Evolutionary conservation across 2,888 invertebrate species (phyloP).

Genomic region (Crocallis elinguaria): DNA sequence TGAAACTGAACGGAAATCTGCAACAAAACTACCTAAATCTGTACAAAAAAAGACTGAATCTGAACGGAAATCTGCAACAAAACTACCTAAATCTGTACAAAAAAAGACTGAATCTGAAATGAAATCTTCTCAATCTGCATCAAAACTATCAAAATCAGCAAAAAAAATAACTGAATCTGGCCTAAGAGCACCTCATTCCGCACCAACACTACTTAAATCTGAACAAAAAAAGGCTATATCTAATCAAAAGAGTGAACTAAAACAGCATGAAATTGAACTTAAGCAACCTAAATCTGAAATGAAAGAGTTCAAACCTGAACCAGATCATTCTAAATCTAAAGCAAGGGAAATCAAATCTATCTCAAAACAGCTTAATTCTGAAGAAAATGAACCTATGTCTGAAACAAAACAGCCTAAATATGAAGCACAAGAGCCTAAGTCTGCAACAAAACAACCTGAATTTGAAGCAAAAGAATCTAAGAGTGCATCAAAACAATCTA

Average conservation of each 20-base stretch:
- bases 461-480: neutral
- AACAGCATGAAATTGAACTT: conserved; percentile 2
- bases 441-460: neutral
- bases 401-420: conserved; percentile 5
- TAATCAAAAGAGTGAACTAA: neutral
- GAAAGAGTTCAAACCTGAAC: conserved; percentile 6
- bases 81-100: neutral
- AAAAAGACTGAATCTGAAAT: neutral
- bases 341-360: conserved; percentile 9
- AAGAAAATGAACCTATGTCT: conserved; percentile 7
- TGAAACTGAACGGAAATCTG: neutral
- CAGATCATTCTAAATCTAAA: neutral
- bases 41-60: neutral
- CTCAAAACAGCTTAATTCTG: conserved; percentile 5
- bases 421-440: conserved; percentile 1
- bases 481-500: conserved; percentile 1
- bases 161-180: neutral
- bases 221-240: neutral
- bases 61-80: neutral
- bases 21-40: neutral
- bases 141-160: neutral
- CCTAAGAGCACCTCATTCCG: too few relatives aligned
- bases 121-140: too few relatives aligned
- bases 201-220: too few relatives aligned
- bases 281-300: conserved; percentile 10